Percentiles rank a stretch among this genome's conserved stretches.
These are phyloP conservation scores for Pangasianodon gigas DNA, from an alignment of 2,113 vertebrate genomes.

Conservation along the genomic window DNA sequence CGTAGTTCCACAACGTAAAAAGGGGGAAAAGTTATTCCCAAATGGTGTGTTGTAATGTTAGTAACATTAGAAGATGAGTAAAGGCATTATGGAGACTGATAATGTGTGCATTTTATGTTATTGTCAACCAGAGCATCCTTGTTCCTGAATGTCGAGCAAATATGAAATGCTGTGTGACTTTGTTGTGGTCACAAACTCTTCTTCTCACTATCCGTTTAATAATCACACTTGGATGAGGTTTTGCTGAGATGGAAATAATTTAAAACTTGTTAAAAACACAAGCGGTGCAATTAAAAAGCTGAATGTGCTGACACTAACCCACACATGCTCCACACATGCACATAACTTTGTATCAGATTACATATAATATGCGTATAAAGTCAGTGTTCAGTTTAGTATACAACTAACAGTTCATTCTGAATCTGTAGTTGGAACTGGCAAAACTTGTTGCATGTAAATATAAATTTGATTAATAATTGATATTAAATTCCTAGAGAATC, in stretches of 20 bases:
- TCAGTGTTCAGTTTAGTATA: not conserved
- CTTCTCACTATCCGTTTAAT: not conserved
- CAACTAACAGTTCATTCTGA: not conserved
- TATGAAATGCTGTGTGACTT: not conserved
- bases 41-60: not conserved
- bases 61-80: not conserved
- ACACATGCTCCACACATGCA: slow-evolving; percentile 21
- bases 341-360: not conserved
- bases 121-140: not conserved
- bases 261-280: slow-evolving; percentile 14
- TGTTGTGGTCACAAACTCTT: not conserved
- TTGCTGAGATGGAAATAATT: slow-evolving; percentile 7
- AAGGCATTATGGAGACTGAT: not conserved
- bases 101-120: not conserved
- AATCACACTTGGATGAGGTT: not conserved
- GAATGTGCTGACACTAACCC: not conserved
- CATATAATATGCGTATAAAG: not conserved
- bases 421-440: not conserved
- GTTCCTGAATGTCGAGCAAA: not conserved
- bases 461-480: not conserved
- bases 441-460: not conserved
- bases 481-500: not conserved
- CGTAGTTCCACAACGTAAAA: not conserved
- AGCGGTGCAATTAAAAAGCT: slow-evolving; percentile 4
- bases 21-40: not conserved